phyloP scores from a whole-genome alignment of 2,888 invertebrate genomes.

The Leucania comma region DNA sequence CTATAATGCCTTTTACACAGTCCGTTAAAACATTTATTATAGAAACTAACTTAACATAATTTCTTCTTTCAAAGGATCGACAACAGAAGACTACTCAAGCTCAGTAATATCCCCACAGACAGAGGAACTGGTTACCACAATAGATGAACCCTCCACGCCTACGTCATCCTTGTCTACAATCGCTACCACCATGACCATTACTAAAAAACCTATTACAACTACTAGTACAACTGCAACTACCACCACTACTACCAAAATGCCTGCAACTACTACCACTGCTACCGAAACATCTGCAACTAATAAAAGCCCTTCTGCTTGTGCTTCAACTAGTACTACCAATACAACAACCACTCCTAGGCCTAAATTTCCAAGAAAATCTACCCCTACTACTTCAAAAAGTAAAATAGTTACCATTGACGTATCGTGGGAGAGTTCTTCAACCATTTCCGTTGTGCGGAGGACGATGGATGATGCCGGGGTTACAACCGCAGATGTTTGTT shows the following conservation, averaged over 20 bases:
- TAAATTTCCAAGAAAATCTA: constrained; percentile 32
- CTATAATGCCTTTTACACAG: too few relatives aligned
- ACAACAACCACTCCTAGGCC: constrained; percentile 43
- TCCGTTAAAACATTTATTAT: too few relatives aligned
- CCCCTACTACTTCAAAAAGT: constrained; percentile 28
- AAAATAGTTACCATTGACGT: constrained; percentile 36
- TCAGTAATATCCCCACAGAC: constrained; percentile 68
- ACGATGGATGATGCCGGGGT: constrained; percentile 15
- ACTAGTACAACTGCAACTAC: too few relatives aligned
- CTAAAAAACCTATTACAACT: too few relatives aligned
- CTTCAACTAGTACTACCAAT: constrained; percentile 11
- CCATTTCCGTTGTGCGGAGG: constrained; percentile 14
- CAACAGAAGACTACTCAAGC: not conserved
- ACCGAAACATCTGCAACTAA: constrained; percentile 1
- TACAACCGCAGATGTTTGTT: constrained; percentile 9
- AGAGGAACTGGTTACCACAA: constrained; percentile 72
- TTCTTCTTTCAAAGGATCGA: constrained; percentile 8
- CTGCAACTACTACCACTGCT: not conserved
- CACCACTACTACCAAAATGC: not conserved
- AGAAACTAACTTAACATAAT: not conserved
- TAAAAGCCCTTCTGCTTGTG: not conserved
- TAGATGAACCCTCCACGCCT: constrained; percentile 35
- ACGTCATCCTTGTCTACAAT: constrained; percentile 46
- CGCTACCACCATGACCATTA: constrained; percentile 20
- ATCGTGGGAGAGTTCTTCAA: constrained; percentile 8